Percentiles rank a stretch among this genome's conserved stretches.
These are phyloP conservation scores for Rachycentron canadum DNA, from an alignment of 2,797 vertebrate genomes.

Conservation along the genomic window DNA sequence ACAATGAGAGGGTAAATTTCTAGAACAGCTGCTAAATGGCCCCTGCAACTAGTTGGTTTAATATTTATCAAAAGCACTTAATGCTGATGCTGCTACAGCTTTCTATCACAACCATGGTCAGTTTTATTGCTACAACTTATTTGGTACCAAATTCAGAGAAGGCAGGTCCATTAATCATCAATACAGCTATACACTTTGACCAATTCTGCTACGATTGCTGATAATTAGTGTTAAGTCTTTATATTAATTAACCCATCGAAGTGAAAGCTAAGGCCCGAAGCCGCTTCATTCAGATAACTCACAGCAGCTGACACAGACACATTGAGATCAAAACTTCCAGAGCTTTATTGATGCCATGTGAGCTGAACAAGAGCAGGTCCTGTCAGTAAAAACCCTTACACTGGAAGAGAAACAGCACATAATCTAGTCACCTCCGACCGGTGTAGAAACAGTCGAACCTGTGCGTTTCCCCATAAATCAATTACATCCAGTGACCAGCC, in stretches of 20 bases:
- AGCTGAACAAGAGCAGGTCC: slow-evolving; percentile 66
- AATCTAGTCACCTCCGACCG: slow-evolving; percentile 40
- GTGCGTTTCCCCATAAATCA: slow-evolving; percentile 27
- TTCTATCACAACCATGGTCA: no score
- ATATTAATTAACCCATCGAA: neutral
- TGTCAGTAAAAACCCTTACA: slow-evolving; percentile 63
- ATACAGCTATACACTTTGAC: no score
- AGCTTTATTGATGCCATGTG: slow-evolving; percentile 80
- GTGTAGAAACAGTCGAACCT: slow-evolving; percentile 46
- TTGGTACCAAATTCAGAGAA: no score
- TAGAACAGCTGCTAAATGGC: no score
- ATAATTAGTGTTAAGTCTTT: neutral
- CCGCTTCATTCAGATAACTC: neutral
- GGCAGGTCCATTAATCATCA: no score
- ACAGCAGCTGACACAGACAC: slow-evolving; percentile 47
- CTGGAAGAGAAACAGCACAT: slow-evolving; percentile 72
- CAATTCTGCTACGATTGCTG: neutral
- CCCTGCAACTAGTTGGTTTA: no score
- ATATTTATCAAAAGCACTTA: no score
- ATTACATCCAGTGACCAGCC: slow-evolving; percentile 49
- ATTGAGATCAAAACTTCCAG: slow-evolving; percentile 78
- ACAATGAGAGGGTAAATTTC: no score
- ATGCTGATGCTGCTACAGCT: no score
- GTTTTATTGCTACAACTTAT: no score
- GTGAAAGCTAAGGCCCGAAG: neutral